Evolutionary conservation across 1,140 invertebrate genomes (phyloP), one percentile per base, ranked within the genome.

Genomic region (Littorina saxatilis): DNA sequence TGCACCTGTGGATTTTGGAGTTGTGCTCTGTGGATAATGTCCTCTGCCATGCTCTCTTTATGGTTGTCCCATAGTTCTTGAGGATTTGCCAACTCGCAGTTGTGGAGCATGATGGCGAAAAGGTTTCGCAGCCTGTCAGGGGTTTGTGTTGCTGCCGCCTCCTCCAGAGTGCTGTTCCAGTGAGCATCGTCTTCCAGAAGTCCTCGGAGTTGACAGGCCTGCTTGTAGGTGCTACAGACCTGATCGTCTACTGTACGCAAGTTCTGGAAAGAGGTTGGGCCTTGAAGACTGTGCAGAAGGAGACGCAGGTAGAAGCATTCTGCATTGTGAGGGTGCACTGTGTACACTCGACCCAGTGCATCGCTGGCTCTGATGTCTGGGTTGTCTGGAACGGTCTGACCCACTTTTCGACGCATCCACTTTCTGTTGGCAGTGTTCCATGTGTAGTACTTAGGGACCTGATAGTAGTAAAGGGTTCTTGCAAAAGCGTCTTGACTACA

Each of bases 381-480:
- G 17, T 55, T 20, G 17, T 35, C 29, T 29, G 9, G 17, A 5
- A 1, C 74, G 27, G 4, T 50, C 13, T 43, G n/a, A 4, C 74
- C 27, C 27, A 3, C 11, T 29, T 76, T 76, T 29, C 74, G 32
- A 75, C 73, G 61, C 47, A 43, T 43, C 29, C 29, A 74, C 68
- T 77, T 7, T 35, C 72, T 68, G 82, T 39, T n/a, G n/a, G n/a
- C n/a, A n/a, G n/a, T 77, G 82, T 87, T 85, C 86, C 88, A 91
- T 15, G 87, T 92, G 83, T 87, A 90, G 83, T 91, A 91, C 68
- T 66, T 73, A 27, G 91, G 85, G 15, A 92, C 78, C 80, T 90
- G 80, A 55, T 29, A 37, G 76, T 91, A 91, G 11, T 88, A 77
- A 35, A 91, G 66, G 35, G 84, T 91, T 80, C 47, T 81, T 40